Base-by-base conservation (phyloP, 2,113 vertebrate genomes). In the Columba janthina region DNA sequence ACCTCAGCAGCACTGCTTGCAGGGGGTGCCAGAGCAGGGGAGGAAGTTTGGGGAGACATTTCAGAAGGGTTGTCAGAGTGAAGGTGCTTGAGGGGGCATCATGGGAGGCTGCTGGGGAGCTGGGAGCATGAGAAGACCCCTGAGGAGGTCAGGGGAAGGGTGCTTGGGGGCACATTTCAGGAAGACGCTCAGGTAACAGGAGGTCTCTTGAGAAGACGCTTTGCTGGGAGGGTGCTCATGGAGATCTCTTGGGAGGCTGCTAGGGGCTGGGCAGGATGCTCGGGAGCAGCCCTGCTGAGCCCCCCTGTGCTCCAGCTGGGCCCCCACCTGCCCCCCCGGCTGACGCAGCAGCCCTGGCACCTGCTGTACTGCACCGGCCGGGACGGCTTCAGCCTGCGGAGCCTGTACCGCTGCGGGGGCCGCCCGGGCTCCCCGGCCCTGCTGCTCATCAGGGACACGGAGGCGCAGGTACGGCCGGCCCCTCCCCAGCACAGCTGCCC, bases 341-440 rank as follows among this genome's bases (percentile, higher is more conserved):
- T 91, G 84, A 18, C 1, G 1, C 50, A 95, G 76, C 71, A 79
- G 87, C 87, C 89, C 53, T 96, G 95, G 89, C 36, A 5, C 14
- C 76, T 95, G 31, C 80, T 79, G 18, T 91, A 72, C 87, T 67
- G 58, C 87, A 76, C 84, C 7, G 10, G 14, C 0, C 50, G 20
- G n/a, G 85, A 93, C 1, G 82, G 93, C 46, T 94, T 94, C 93
- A 92, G 95, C 86, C 86, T 95, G 60, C 42, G 19, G 26, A 95
- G 22, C 4, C 70, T 95, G 69, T 95, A 92, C 74, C 56, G 38
- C 12, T 4, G 54, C 12, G 21, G 48, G 13, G 22, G 9, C 34
- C 74, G 3, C 32, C 22, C 2, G 4, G 84, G 85, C 31, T 78
- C 83, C 28, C 92, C 83, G 0, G 38, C 66, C 9, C 79, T 92